Evolutionary conservation across 92 coral and sea anemone genomes (phyloP), one percentile per base, ranked within the genome.

Genomic region (Virgularia gustaviana): DNA sequence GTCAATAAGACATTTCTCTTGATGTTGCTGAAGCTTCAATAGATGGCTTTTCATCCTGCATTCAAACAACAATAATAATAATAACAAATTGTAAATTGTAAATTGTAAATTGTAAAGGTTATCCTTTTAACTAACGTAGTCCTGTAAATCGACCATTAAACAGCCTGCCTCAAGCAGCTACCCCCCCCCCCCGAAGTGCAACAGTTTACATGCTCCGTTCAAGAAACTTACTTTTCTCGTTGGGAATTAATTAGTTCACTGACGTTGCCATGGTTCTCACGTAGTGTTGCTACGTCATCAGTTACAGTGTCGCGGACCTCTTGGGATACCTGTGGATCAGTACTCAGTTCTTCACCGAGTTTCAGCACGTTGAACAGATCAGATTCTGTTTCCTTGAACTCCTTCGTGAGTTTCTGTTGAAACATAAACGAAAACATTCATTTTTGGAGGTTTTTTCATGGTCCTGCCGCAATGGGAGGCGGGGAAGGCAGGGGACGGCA

Each of bases 1-100:
- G 36, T 68, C 75, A 51, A 68, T 68, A 30, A 68, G 61, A 68
- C 75, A 68, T 20, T 68, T 68, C 61, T 68, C 75, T 39, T 68
- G 75, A 34, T 68, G 75, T 47, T 68, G 75, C 20, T 68, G 75
- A 0, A 68, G 60, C 36, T 32, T 68, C 19, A 68, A 25, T 13
- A 68, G 75, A 28, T 68, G 75, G 36, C 75, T 68, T 68, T 68
- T 68, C 75, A 68, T 68, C 28, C 75, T 60, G 32, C 1, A 60
- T 4, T 27, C 9, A 3, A 33, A 15, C 65, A 24, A 22, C 9
- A 63, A 3, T 0, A 11, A 3, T 34, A 0, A 9, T 61, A n/a
- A n/a, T n/a, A n/a, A n/a, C n/a, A n/a, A n/a, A n/a, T n/a, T n/a
- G n/a, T n/a, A n/a, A n/a, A n/a, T n/a, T n/a, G n/a, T n/a, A n/a